Conservation (phyloP, 2,797 vertebrate genomes). For the Siniperca scherzeri region DNA sequence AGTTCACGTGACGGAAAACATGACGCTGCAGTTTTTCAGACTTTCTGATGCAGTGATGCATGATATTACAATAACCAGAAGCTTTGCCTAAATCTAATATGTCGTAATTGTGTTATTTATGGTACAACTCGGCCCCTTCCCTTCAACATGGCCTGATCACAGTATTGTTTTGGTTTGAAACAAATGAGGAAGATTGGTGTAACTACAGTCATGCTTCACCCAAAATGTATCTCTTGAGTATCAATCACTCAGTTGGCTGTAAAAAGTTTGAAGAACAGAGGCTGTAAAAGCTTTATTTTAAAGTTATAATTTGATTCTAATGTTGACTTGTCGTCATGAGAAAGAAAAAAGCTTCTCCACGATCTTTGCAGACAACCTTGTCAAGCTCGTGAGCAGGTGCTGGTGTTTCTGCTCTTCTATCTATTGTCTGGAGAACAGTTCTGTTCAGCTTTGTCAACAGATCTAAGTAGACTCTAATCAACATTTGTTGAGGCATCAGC, state of each 20-base stretch:
- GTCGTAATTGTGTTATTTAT: constrained; percentile 42
- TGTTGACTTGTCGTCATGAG: not conserved
- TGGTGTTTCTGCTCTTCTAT: constrained; percentile 1
- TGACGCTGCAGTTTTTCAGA: constrained; percentile 15
- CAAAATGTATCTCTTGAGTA: not conserved
- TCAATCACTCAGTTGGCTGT: not conserved
- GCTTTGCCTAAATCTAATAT: constrained; percentile 29
- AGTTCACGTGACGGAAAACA: constrained; percentile 22
- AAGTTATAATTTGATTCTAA: not conserved
- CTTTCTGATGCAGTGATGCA: constrained; percentile 26
- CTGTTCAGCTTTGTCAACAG: constrained; percentile 4
- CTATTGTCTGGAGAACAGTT: not conserved
- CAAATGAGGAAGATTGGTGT: not conserved
- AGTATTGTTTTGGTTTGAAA: not conserved
- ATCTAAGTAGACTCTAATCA: not conserved
- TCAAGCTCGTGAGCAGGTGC: not conserved
- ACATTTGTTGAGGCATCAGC: constrained; percentile 15
- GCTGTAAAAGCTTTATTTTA: not conserved
- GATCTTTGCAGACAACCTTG: not conserved
- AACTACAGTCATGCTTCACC: not conserved
- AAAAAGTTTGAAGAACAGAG: not conserved
- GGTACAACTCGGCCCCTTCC: not conserved
- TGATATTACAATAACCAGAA: constrained; percentile 38
- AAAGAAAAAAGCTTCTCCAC: not conserved
- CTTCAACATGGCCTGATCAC: not conserved